These are phyloP conservation scores for Patella caerulea DNA, from an alignment of 2,888 invertebrate species.

Conservation along the genomic window DNA sequence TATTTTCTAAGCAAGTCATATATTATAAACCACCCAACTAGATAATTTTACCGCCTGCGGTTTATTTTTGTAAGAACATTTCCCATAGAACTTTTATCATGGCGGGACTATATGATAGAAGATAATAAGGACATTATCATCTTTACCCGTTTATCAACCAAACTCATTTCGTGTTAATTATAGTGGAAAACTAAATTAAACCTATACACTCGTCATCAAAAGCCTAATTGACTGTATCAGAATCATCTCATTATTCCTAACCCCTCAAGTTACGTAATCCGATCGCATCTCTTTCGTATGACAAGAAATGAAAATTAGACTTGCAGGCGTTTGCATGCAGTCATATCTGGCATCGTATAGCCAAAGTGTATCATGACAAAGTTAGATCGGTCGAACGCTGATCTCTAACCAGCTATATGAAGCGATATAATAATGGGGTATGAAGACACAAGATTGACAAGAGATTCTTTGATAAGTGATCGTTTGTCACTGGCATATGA, in stretches of 20 bases:
- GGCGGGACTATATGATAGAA: not conserved
- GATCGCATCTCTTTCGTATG: not conserved
- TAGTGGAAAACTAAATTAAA: constrained; percentile 5
- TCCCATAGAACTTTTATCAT: constrained; percentile 5
- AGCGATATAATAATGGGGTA: not conserved
- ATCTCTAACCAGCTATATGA: not conserved
- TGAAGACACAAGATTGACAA: constrained; percentile 7
- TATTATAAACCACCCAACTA: constrained; percentile 3
- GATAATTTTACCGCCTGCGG: not conserved
- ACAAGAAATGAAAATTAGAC: not conserved
- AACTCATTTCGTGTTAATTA: constrained; percentile 6
- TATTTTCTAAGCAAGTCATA: no score
- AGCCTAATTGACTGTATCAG: not conserved
- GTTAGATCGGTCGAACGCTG: no score
- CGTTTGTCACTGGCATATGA: constrained; percentile 11
- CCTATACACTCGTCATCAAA: not conserved
- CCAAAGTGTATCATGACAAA: no score
- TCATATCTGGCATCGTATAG: no score
- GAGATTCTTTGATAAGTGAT: constrained; percentile 3
- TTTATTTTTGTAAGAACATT: not conserved
- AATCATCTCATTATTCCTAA: not conserved
- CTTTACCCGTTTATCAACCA: constrained; percentile 1
- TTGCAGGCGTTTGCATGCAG: not conserved
- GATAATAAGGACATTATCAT: constrained; percentile 9
- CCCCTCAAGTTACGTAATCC: constrained; percentile 4